These are phyloP conservation scores for Halcyon malimbica DNA, from an alignment of 2,113 vertebrate species.

Conservation along the genomic window DNA sequence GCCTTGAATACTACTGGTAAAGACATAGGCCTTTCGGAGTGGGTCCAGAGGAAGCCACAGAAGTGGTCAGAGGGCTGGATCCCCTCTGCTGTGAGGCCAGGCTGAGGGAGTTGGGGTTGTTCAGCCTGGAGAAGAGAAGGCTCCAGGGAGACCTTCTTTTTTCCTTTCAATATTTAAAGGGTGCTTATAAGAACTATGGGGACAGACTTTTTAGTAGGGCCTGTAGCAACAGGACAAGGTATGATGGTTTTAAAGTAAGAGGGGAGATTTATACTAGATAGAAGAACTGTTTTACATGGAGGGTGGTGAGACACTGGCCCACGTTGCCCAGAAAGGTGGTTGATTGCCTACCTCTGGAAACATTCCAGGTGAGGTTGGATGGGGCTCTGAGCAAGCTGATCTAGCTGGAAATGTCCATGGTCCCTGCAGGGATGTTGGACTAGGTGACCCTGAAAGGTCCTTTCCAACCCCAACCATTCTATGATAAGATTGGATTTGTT, in stretches of 20 bases:
- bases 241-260: neutral
- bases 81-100: accelerated
- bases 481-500: neutral
- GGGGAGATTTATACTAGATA: neutral
- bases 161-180: neutral
- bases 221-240: neutral
- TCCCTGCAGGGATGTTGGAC: accelerated
- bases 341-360: neutral
- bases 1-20: neutral
- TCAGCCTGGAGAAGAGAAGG: neutral
- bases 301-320: neutral
- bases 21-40: accelerated
- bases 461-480: neutral
- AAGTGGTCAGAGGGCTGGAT: accelerated
- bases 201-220: neutral
- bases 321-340: neutral
- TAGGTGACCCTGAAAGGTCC: neutral
- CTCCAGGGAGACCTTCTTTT: neutral
- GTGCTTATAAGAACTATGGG: neutral
- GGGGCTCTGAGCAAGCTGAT: accelerated
- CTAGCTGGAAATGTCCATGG: neutral
- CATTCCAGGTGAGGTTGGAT: accelerated
- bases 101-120: neutral
- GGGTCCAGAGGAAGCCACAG: accelerated
- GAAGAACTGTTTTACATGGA: accelerated